Evolutionary conservation across 2,113 vertebrate genomes (phyloP).

Genomic region (Nothoprocta perdicaria): DNA sequence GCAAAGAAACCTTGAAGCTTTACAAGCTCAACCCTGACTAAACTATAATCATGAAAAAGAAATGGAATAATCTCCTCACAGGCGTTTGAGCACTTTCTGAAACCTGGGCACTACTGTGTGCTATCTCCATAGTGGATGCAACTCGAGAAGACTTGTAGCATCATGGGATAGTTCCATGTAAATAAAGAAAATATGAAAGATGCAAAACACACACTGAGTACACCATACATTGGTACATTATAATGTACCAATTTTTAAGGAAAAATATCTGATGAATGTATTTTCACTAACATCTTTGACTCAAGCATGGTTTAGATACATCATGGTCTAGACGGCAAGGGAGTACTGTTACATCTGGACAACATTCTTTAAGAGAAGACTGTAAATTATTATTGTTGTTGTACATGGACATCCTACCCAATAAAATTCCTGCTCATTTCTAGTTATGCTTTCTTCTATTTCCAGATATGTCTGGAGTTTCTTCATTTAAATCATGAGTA

Average conservation of each 20-base stretch:
- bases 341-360: background rate
- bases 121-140: background rate
- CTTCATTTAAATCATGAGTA: background rate
- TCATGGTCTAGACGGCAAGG: background rate
- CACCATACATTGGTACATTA: too few relatives aligned
- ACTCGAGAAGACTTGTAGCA: background rate
- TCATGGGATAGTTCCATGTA: background rate
- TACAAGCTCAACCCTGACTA: background rate
- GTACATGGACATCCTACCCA: background rate
- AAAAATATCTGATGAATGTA: background rate
- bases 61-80: background rate
- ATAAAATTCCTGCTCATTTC: background rate
- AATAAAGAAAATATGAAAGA: background rate
- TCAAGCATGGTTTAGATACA: background rate
- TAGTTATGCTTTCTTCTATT: background rate
- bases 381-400: background rate
- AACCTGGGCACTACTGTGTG: background rate
- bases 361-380: background rate
- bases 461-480: background rate
- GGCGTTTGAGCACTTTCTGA: background rate
- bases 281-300: background rate
- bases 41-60: background rate
- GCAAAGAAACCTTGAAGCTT: background rate
- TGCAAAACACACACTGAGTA: background rate
- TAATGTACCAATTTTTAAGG: background rate